Evolutionary conservation across 2,113 vertebrate species (phyloP), one percentile per base, ranked within the genome.

Genomic region (Etheostoma cragini): DNA sequence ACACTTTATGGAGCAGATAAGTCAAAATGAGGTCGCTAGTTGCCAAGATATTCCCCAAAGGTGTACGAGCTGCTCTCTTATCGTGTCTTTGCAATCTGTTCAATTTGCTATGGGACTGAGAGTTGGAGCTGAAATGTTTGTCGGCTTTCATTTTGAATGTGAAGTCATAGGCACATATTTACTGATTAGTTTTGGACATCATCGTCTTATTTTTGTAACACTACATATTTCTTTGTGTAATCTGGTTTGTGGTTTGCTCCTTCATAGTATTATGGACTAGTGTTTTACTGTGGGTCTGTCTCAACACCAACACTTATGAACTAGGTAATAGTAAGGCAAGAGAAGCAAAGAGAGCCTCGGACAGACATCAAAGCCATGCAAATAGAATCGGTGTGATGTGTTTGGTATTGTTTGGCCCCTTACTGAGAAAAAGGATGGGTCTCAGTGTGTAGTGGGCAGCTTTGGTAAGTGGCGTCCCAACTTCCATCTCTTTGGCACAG

Each of bases 351-450:
- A 90, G 87, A 81, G 77, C 54, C 58, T 81, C 63, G 14, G 64
- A 70, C 61, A 56, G 74, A 87, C 86, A 91, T 93, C 87, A 92
- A 93, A 91, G 90, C 75, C 83, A 93, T 91, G 92, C 89, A 94
- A 90, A 90, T 78, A 78, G 73, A 88, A 88, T 68, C 19, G 54
- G 71, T 72, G 72, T 45, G 75, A 54, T 80, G 84, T 76, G 83
- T 81, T 89, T 87, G 75, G 52, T 93, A 90, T 91, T 67, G 88
- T 93, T 92, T 88, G 56, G 56, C 54, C 71, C 72, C 76, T 78
- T 26, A 8, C 74, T 58, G 74, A 82, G 76, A 33, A 75, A 87
- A 72, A 71, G 72, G 64, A 22, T 79, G 77, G 58, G 13, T 76
- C 11, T 68, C 5, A 11, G 45, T 11, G 54, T 74, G 60, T 69